Conservation (phyloP, 37 sponge, comb jelly and placozoan genomes). For the Agelas oroides region DNA sequence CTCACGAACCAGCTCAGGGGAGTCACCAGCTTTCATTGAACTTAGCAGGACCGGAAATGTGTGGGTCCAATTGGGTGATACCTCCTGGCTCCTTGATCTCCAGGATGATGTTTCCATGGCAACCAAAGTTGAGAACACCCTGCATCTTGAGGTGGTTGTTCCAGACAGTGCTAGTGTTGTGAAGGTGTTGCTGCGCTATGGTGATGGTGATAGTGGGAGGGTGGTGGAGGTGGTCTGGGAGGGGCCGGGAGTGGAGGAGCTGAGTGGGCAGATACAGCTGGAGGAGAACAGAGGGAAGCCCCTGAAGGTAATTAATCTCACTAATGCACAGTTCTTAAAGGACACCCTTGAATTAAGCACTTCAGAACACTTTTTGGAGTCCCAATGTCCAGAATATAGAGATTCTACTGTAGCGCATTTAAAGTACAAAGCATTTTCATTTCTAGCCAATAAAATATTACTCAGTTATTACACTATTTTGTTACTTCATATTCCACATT, state of each 20-base stretch:
- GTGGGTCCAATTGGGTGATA: constrained; percentile 9
- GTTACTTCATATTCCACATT: too few relatives aligned
- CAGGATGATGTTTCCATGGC: constrained; percentile 7
- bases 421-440: too few relatives aligned
- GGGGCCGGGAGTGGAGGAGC: neutral
- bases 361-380: too few relatives aligned
- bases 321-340: too few relatives aligned
- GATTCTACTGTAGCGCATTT: too few relatives aligned
- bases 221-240: neutral
- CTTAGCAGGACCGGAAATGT: neutral
- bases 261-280: neutral
- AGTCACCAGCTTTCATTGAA: neutral
- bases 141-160: neutral
- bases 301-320: neutral
- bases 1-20: too few relatives aligned
- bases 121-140: neutral
- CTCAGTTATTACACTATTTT: too few relatives aligned
- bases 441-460: too few relatives aligned
- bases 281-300: constrained; percentile 25
- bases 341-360: too few relatives aligned
- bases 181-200: neutral
- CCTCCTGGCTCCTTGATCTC: constrained; percentile 28
- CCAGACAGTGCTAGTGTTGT: neutral
- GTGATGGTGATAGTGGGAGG: constrained; percentile 1
- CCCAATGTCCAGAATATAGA: too few relatives aligned